Evolutionary conservation across 2,888 invertebrate genomes (phyloP).

Genomic region (Lasioglossum malachurum): DNA sequence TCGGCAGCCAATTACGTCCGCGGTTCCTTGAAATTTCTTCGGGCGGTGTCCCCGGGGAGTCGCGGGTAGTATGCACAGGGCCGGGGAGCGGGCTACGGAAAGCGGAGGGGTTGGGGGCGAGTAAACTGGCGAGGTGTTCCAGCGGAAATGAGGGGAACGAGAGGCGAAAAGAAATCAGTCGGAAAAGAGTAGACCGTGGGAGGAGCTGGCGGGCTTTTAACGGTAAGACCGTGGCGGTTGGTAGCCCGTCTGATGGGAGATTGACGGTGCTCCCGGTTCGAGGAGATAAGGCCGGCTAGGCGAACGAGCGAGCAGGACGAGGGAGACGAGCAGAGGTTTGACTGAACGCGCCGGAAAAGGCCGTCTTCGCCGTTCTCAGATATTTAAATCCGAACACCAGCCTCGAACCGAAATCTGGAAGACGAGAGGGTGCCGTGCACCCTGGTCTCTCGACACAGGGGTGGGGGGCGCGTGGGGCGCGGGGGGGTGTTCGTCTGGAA

Average conservation of each 20-base stretch:
- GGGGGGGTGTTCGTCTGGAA: slow-evolving; percentile 45
- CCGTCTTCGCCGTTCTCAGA: slow-evolving; percentile 64
- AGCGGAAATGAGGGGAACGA: slow-evolving; percentile 55
- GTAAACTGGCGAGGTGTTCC: slow-evolving; percentile 57
- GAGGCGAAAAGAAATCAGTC: slow-evolving; percentile 50
- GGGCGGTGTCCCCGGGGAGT: neutral
- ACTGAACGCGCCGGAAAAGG: slow-evolving; percentile 59
- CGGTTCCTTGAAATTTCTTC: slow-evolving; percentile 19
- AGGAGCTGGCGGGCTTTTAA: slow-evolving; percentile 62
- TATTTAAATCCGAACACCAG: slow-evolving; percentile 75
- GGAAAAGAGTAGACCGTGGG: slow-evolving; percentile 44
- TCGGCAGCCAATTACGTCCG: slow-evolving; percentile 28
- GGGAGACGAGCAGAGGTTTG: slow-evolving; percentile 50
- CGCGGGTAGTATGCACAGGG: slow-evolving; percentile 14
- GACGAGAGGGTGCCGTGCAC: slow-evolving; percentile 26
- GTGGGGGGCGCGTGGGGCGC: no score
- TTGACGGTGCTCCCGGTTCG: slow-evolving; percentile 56
- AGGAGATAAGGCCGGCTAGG: neutral
- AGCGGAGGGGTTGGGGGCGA: neutral
- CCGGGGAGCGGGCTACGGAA: neutral
- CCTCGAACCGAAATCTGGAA: slow-evolving; percentile 65
- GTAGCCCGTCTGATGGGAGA: slow-evolving; percentile 66
- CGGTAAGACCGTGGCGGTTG: slow-evolving; percentile 61
- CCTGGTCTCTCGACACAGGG: neutral
- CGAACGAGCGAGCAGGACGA: neutral